Evolutionary conservation across 2,797 vertebrate genomes (phyloP), one percentile per base, ranked within the genome.

Genomic region (Melanotaenia boesemani): DNA sequence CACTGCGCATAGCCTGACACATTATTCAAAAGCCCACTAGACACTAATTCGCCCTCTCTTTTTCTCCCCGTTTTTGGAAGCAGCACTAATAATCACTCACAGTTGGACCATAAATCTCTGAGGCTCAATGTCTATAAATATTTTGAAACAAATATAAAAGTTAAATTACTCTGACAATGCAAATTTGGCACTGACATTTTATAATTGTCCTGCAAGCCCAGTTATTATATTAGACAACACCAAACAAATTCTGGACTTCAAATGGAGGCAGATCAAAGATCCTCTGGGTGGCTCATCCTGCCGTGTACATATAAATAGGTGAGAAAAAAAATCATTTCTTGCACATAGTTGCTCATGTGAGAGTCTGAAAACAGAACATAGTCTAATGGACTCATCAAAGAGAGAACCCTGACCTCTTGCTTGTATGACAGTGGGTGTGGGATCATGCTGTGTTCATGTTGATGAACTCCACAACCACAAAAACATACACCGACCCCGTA

Each of bases 371-470:
- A 65, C 72, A 77, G 30, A 76, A 73, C 77, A 72, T 39, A 15
- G 72, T 72, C 73, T 89, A 87, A 88, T 85, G 81, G 80, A 85
- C 55, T 80, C 76, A 82, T 83, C 79, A 89, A 82, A 84, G 76
- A 5, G 5, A 76, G 76, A 58, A 68, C 67, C 48, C 39, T 77
- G 79, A 81, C 84, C 72, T 82, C 65, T 69, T 34, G 39, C 46
- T 72, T 66, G 36, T 61, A 62, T 50, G 67, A 18, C 24, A 39
- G n/a, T 41, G 30, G 10, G 67, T 2, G 44, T 55, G 44, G 13
- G 39, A 36, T 39, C 18, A 13, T 55, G 66, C 52, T 69, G 41
- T 69, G 85, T 87, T 84, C 62, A 82, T 68, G 60, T 65, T 18
- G 60, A 44, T 70, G 77, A 77, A 63, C 68, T 70, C 61, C 70